Evolutionary conservation across 1,140 invertebrate genomes (phyloP).

Genomic region (Neuroterus valhalla): DNA sequence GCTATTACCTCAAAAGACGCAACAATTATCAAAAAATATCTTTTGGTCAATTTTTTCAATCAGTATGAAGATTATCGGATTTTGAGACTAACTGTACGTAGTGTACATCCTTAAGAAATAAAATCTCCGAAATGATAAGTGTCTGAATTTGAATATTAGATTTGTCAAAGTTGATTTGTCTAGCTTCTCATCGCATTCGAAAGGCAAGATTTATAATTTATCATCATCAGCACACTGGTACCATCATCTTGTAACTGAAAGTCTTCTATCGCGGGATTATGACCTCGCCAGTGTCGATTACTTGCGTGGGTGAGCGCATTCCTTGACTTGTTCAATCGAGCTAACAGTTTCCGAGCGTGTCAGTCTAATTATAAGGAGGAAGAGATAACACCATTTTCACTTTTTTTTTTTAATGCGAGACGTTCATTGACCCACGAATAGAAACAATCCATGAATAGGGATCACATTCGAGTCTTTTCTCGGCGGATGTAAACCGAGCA

Average conservation of each 20-base stretch:
- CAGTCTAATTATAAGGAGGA: slow-evolving; percentile 27
- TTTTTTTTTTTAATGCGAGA: slow-evolving; percentile 7
- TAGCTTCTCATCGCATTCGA: neutral
- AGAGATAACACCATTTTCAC: slow-evolving; percentile 13
- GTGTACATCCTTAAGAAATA: no score
- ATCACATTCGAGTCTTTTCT: slow-evolving; percentile 9
- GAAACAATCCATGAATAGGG: slow-evolving; percentile 23
- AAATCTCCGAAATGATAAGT: no score
- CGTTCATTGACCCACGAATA: slow-evolving; percentile 15
- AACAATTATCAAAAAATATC: no score
- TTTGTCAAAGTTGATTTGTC: no score
- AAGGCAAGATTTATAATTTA: slow-evolving; percentile 17
- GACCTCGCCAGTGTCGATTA: slow-evolving; percentile 27
- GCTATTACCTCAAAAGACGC: no score
- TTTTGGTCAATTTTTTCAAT: no score
- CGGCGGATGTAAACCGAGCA: neutral
- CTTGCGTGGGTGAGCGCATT: slow-evolving; percentile 26
- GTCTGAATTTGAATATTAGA: no score
- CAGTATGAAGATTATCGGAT: no score
- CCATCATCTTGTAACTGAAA: neutral
- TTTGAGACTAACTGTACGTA: no score
- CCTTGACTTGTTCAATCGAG: slow-evolving; percentile 15
- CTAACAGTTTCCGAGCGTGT: slow-evolving; percentile 19
- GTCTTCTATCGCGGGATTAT: slow-evolving; percentile 4
- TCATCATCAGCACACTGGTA: neutral